phyloP scores from a whole-genome alignment of 1,140 invertebrate species.

The Drosophila sucinea region DNA sequence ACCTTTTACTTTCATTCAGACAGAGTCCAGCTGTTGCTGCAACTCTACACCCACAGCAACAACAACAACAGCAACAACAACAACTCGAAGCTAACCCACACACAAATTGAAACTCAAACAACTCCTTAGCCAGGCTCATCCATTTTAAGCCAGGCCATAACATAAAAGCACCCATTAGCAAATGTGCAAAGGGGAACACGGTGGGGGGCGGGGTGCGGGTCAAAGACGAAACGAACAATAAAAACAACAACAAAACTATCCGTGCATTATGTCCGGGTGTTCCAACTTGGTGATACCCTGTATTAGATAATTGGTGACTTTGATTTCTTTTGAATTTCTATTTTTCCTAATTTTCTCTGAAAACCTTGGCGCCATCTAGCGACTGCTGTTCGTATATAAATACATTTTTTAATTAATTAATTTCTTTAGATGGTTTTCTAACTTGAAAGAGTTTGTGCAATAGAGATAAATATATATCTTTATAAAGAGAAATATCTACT shows the following conservation, averaged over 20 bases:
- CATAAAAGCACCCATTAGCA: conserved; percentile 74
- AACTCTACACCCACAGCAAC: conserved; percentile 31
- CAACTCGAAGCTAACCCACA: conserved; percentile 57
- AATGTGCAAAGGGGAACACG: conserved; percentile 50
- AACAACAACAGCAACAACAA: conserved; percentile 43
- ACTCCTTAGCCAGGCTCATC: conserved; percentile 69
- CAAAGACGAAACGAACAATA: background rate
- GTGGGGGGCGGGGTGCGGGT: background rate
- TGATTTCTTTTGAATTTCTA: no score
- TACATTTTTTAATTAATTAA: no score
- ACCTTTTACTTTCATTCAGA: conserved; percentile 73
- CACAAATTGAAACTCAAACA: conserved; percentile 40
- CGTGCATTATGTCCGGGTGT: background rate
- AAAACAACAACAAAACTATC: background rate
- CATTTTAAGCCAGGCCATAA: conserved; percentile 70
- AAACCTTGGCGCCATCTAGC: no score
- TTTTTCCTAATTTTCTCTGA: no score
- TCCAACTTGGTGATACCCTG: background rate
- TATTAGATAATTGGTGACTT: background rate
- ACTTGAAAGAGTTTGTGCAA: no score
- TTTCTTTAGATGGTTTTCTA: no score
- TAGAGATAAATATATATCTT: no score
- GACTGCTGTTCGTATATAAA: no score
- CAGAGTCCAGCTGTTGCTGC: conserved; percentile 59
- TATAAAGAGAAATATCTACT: no score